phyloP scores from a whole-genome alignment of 2,113 vertebrate genomes.

The Leptobrachium leishanense region DNA sequence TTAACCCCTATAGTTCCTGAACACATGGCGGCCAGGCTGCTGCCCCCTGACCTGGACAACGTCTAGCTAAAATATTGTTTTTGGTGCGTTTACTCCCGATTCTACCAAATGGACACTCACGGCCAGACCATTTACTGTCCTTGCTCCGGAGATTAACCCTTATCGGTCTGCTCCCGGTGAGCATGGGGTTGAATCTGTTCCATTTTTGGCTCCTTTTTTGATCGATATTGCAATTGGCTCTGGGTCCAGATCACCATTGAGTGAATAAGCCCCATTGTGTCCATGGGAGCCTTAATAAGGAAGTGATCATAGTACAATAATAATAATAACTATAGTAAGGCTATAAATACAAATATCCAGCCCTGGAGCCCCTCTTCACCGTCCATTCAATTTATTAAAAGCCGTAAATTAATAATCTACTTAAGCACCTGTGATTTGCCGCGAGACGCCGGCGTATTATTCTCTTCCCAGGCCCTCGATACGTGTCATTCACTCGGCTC shows the following conservation, averaged over 20 bases:
- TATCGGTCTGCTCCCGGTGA: no score
- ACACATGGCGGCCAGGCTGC: no score
- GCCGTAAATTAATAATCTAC: background rate
- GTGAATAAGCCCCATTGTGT: background rate
- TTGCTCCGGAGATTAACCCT: no score
- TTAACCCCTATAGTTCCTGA: no score
- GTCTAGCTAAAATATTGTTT: no score
- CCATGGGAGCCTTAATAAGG: background rate
- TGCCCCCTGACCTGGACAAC: no score
- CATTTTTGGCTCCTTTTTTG: no score
- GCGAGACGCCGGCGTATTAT: background rate
- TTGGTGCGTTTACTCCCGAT: no score
- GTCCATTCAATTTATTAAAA: background rate
- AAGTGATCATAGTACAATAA: background rate
- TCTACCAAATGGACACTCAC: no score
- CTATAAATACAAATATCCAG: background rate
- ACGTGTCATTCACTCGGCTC: background rate
- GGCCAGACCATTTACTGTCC: no score
- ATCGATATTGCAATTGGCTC: no score
- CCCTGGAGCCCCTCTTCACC: background rate
- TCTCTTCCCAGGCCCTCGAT: background rate
- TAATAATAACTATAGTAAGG: background rate
- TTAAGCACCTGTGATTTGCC: slow-evolving; percentile 1
- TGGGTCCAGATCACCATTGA: background rate
- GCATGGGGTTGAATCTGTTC: no score